Evolutionary conservation across 2,888 invertebrate species (phyloP).

Genomic region (Caenorhabditis doughertyi): DNA sequence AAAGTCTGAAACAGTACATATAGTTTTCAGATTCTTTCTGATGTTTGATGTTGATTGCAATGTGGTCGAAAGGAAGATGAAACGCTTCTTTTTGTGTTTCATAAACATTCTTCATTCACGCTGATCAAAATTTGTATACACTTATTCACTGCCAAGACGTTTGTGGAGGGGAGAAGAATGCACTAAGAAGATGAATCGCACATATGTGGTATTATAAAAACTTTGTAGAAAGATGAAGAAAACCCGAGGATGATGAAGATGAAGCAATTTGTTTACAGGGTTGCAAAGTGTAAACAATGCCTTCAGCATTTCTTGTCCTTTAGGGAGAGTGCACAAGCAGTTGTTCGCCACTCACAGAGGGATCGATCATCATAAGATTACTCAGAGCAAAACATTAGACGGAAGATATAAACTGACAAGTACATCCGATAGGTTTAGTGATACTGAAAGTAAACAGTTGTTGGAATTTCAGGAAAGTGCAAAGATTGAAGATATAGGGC

Average conservation of each 20-base stretch:
- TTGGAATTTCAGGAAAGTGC: not conserved
- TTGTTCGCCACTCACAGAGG: constrained; percentile 33
- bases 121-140: constrained; percentile 56
- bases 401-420: not conserved
- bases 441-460: not conserved
- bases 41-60: constrained; percentile 39
- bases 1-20: constrained; percentile 17
- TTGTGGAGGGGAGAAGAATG: not conserved
- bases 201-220: constrained; percentile 60
- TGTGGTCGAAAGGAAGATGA: constrained; percentile 16
- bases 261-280: constrained; percentile 57
- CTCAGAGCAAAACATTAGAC: constrained; percentile 25
- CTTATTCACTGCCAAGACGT: constrained; percentile 28
- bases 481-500: too few relatives aligned
- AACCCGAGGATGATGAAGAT: constrained; percentile 35
- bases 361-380: constrained; percentile 50
- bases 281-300: constrained; percentile 46
- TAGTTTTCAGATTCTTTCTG: constrained; percentile 10
- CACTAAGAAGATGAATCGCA: constrained; percentile 44
- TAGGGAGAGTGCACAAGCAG: constrained; percentile 56
- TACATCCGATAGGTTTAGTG: constrained; percentile 1
- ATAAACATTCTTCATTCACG: constrained; percentile 47
- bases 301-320: constrained; percentile 43
- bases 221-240: not conserved
- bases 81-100: constrained; percentile 28